Conservation (phyloP, 2,888 invertebrate genomes). For the Cremastobaeus sp. region DNA sequence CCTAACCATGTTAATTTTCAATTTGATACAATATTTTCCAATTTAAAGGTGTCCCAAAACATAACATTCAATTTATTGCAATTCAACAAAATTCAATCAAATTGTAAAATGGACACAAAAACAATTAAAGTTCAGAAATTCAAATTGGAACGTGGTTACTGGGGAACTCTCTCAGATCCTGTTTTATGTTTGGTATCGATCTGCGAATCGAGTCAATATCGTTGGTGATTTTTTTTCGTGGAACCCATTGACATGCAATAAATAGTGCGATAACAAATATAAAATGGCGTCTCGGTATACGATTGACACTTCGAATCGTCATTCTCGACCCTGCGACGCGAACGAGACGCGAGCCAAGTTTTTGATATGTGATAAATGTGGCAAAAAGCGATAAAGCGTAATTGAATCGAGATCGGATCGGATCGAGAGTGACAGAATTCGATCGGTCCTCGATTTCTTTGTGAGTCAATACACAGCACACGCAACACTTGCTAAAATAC, state of each 20-base stretch:
- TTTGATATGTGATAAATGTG: constrained; percentile 44
- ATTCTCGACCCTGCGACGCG: constrained; percentile 24
- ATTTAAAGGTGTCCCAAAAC: too few relatives aligned
- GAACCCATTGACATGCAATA: constrained; percentile 53
- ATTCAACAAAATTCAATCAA: too few relatives aligned
- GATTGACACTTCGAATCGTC: constrained; percentile 43
- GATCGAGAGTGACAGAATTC: constrained; percentile 40
- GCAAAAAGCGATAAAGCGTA: background rate
- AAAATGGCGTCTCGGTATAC: constrained; percentile 55
- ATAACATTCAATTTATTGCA: too few relatives aligned
- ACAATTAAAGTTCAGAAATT: too few relatives aligned
- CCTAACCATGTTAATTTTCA: too few relatives aligned
- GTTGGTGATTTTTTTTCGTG: constrained; percentile 38
- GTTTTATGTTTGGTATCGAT: constrained; percentile 56
- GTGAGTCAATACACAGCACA: constrained; percentile 12
- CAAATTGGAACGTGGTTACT: too few relatives aligned
- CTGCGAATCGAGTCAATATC: constrained; percentile 55
- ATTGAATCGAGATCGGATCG: background rate
- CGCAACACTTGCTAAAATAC: constrained; percentile 26
- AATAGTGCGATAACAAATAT: constrained; percentile 54
- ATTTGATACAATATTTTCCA: too few relatives aligned
- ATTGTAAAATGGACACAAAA: too few relatives aligned
- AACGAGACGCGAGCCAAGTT: too few relatives aligned
- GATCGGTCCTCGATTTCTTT: constrained; percentile 37
- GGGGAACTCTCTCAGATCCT: constrained; percentile 44